A percentile compares a stretch with the other conserved stretches of the same genome.
Evolutionary conservation across 2,113 vertebrate genomes (phyloP).

Genomic region (Pseudonaja textilis): DNA sequence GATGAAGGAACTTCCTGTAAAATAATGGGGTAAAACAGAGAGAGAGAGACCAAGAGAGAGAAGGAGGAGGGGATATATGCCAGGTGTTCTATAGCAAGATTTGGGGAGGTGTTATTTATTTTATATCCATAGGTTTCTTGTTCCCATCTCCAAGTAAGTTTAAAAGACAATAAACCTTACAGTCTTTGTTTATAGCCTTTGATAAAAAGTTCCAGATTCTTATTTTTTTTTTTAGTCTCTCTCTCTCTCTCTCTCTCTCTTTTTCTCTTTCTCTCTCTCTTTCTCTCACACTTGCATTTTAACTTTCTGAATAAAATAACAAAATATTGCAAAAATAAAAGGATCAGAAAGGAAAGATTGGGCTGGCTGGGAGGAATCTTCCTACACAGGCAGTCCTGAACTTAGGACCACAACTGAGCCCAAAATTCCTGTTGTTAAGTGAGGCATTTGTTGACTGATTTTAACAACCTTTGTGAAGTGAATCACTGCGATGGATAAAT

Average conservation of each 20-base stretch:
- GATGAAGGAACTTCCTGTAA: too few species aligned
- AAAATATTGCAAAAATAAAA: not conserved
- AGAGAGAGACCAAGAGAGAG: not conserved
- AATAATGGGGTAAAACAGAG: too few species aligned
- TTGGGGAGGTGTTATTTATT: not conserved
- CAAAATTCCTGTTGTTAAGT: not conserved
- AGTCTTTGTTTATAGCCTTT: not conserved
- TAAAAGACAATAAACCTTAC: not conserved
- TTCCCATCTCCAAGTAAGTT: not conserved
- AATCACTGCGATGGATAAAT: not conserved
- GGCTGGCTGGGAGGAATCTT: not conserved
- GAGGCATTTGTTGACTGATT: not conserved
- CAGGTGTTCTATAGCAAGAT: conserved; percentile 18
- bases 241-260: too few species aligned
- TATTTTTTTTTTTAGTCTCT: too few species aligned
- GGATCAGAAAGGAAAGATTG: not conserved
- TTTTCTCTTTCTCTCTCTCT: too few species aligned
- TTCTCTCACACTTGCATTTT: not conserved
- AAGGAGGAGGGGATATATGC: not conserved
- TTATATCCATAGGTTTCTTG: not conserved
- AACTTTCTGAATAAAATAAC: not conserved
- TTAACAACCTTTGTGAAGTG: not conserved
- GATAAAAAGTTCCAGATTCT: not conserved
- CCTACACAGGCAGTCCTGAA: not conserved
- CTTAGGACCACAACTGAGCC: not conserved